phyloP scores from a whole-genome alignment of 2,113 vertebrate species.

The Ctenomys sociabilis region DNA sequence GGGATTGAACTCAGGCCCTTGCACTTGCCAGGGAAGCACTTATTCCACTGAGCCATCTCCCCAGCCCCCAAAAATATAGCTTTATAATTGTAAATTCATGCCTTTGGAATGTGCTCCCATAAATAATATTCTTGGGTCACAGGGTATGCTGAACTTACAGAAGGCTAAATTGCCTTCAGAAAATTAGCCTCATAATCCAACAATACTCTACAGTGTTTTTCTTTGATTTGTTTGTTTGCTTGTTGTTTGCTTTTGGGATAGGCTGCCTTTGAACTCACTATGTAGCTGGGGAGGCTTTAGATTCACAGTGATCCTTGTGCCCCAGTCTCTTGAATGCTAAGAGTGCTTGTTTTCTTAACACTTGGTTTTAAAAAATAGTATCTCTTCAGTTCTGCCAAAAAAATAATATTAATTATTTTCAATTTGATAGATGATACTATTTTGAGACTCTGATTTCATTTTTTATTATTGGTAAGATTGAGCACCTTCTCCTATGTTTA shows the following conservation, averaged over 20 bases:
- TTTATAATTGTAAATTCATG: not conserved
- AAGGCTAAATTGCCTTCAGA: not conserved
- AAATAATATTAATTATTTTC: not conserved
- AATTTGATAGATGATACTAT: not conserved
- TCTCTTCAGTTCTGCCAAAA: too few relatives aligned
- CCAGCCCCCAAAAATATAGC: too few relatives aligned
- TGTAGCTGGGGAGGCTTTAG: not conserved
- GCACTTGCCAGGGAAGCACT: too few relatives aligned
- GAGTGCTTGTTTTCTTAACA: not conserved
- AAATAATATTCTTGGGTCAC: constrained; percentile 1
- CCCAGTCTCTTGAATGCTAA: not conserved
- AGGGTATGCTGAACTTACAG: not conserved
- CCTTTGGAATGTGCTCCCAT: not conserved
- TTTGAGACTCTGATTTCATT: not conserved
- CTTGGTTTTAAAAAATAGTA: constrained; percentile 14
- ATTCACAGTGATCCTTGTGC: not conserved
- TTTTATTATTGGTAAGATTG: not conserved
- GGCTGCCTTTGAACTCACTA: not conserved
- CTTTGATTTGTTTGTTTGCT: not conserved
- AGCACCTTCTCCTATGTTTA: not conserved
- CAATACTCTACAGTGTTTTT: not conserved
- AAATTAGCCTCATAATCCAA: not conserved
- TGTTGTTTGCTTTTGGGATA: not conserved
- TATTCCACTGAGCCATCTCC: too few relatives aligned
- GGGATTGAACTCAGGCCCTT: too few relatives aligned